Percentiles rank a stretch among this genome's conserved stretches.
phyloP scores from a whole-genome alignment of 1,140 invertebrate species.

The Brachionus koreanus region DNA sequence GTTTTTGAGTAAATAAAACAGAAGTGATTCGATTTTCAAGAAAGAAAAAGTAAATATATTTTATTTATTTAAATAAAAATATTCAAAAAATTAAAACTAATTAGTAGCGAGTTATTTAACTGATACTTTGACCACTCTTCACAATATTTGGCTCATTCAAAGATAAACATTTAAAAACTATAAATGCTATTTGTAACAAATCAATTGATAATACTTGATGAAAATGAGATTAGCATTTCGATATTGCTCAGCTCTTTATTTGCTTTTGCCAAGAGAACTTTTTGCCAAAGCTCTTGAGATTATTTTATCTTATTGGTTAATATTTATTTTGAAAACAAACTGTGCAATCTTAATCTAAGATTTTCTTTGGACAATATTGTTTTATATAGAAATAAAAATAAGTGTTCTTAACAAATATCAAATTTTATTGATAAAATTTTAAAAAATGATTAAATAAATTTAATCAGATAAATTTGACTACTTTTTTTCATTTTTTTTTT shows the following conservation, averaged over 20 bases:
- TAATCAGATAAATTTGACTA: background rate
- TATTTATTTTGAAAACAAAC: slow-evolving; percentile 33
- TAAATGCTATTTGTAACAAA: background rate
- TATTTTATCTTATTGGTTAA: slow-evolving; percentile 35
- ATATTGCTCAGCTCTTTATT: background rate
- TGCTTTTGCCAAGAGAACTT: slow-evolving; percentile 7
- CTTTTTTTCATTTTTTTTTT: background rate
- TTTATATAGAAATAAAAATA: background rate
- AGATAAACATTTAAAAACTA: background rate
- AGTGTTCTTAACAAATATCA: background rate
- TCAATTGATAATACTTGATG: slow-evolving; percentile 34
- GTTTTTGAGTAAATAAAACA: slow-evolving; percentile 16
- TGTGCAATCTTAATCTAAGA: slow-evolving; percentile 7
- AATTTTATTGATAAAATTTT: background rate
- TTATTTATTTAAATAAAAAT: background rate
- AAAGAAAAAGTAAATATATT: background rate
- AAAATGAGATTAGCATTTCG: background rate
- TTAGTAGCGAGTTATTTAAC: background rate
- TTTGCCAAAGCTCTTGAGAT: slow-evolving; percentile 15
- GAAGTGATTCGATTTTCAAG: slow-evolving; percentile 15
- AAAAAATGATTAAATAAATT: slow-evolving; percentile 9
- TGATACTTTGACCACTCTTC: slow-evolving; percentile 6
- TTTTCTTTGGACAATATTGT: slow-evolving; percentile 10
- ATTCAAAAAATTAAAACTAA: background rate
- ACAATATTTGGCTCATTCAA: slow-evolving; percentile 7